These are phyloP conservation scores for Neodiprion pinetum DNA, from an alignment of 1,140 invertebrate species.

Conservation along the genomic window DNA sequence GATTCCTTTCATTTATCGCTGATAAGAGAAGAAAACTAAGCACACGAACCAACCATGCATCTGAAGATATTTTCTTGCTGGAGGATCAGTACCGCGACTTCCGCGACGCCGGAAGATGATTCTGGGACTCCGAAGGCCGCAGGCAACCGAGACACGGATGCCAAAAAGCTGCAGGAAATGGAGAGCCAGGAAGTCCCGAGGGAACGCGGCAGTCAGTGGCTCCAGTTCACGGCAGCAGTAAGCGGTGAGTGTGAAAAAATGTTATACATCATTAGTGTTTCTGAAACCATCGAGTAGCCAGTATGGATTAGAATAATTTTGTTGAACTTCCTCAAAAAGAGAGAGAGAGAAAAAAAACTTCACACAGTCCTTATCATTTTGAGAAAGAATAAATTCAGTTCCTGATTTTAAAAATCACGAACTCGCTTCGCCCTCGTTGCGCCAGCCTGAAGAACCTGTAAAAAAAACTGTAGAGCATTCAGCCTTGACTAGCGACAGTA, in stretches of 20 bases:
- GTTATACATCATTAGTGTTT: not conserved
- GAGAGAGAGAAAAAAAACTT: not conserved
- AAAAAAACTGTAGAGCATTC: too few relatives aligned
- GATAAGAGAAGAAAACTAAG: too few relatives aligned
- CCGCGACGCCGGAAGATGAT: not conserved
- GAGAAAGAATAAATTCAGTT: too few relatives aligned
- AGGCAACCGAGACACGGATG: slow-evolving; percentile 14
- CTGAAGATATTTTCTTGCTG: not conserved
- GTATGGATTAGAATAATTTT: too few relatives aligned
- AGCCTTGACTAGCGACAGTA: too few relatives aligned
- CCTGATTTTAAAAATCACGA: slow-evolving; percentile 8
- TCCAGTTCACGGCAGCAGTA: slow-evolving; percentile 33
- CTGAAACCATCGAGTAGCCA: not conserved
- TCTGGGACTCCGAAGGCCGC: not conserved
- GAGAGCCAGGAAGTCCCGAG: slow-evolving; percentile 22
- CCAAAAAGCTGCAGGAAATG: slow-evolving; percentile 24
- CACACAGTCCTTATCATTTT: too few relatives aligned
- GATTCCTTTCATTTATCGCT: too few relatives aligned
- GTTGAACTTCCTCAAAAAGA: not conserved
- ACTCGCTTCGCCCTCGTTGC: not conserved
- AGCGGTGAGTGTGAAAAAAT: slow-evolving; percentile 27
- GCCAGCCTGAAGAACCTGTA: not conserved
- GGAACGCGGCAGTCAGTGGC: slow-evolving; percentile 30
- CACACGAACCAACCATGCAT: not conserved
- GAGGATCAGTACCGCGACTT: not conserved